Base-by-base conservation (phyloP, 2,888 invertebrate genomes). In the Drosophila macrothrix region DNA sequence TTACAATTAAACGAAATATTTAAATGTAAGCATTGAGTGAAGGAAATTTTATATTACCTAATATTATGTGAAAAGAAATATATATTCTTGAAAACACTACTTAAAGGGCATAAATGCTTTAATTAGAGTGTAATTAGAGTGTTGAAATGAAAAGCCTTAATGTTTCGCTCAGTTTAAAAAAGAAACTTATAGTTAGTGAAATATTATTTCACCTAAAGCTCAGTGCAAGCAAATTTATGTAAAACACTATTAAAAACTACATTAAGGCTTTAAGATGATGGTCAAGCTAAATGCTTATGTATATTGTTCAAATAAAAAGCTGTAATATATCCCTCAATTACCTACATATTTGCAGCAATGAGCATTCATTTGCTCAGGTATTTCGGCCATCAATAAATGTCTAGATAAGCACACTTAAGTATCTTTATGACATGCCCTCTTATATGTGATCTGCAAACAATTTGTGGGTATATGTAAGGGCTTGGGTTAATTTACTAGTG, bases 361-460 rank as follows among this genome's bases (percentile, higher is more conserved):
- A 46, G 46, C 25, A 4, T 16, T 16, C 22, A 25, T 46, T 46
- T 50, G 54, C 25, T 46, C 31, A 37, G 3, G 19, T 43, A 33
- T 35, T 52, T 28, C 28, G 4, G 16, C 9, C 22, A 43, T 29
- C 33, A 50, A 28, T 25, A 35, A 43, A 25, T 7, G 25, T 3
- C 25, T 22, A 25, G 9, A 37, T n/a, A 31, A n/a, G 35, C 22
- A 41, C 19, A 41, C 29, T 12, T 31, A 29, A 41, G 35, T 67
- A 68, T 28, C 12, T 22, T 28, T 60, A 67, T 62, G 41, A 67
- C 46, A 19, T 52, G 63, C 12, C 39, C 46, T 39, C 43, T 59
- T 41, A 60, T 62, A 50, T 58, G 22, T 56, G 61, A 49, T 65
- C 14, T 39, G 46, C 25, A 71, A 71, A 63, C 72, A 76, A 56